phyloP scores from a whole-genome alignment of 2,113 vertebrate genomes.

The Pollimyrus isidori region DNA sequence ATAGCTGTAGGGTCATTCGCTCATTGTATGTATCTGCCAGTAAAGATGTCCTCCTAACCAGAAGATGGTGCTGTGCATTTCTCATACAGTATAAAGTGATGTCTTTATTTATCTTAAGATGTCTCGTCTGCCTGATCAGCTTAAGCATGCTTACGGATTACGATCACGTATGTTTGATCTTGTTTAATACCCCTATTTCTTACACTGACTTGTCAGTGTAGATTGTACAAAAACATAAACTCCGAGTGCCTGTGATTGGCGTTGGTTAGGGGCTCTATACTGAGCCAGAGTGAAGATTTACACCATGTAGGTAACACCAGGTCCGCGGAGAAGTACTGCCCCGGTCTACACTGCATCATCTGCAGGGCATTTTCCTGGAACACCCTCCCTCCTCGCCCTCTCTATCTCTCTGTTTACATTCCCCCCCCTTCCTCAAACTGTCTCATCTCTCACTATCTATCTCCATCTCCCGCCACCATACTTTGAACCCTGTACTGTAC shows the following conservation, averaged over 20 bases:
- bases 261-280: conserved; percentile 58
- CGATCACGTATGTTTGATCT: neutral
- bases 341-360: neutral
- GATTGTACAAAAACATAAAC: neutral
- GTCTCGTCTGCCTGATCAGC: neutral
- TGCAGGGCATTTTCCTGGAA: neutral
- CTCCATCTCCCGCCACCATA: neutral
- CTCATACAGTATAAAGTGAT: neutral
- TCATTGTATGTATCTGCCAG: neutral
- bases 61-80: neutral
- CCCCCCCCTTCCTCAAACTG: neutral
- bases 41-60: neutral
- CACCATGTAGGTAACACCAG: neutral
- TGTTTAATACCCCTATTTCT: neutral
- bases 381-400: neutral
- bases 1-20: neutral
- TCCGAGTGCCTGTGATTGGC: conserved; percentile 39
- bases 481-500: neutral
- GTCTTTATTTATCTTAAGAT: neutral
- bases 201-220: neutral
- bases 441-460: neutral
- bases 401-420: neutral
- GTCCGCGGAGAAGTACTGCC: neutral
- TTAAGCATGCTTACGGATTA: neutral
- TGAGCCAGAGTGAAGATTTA: conserved; percentile 35